A percentile compares a stretch with the other conserved stretches of the same genome.
These are phyloP conservation scores for Hanleya hanleyi DNA, from an alignment of 2,888 invertebrate genomes.

Conservation along the genomic window DNA sequence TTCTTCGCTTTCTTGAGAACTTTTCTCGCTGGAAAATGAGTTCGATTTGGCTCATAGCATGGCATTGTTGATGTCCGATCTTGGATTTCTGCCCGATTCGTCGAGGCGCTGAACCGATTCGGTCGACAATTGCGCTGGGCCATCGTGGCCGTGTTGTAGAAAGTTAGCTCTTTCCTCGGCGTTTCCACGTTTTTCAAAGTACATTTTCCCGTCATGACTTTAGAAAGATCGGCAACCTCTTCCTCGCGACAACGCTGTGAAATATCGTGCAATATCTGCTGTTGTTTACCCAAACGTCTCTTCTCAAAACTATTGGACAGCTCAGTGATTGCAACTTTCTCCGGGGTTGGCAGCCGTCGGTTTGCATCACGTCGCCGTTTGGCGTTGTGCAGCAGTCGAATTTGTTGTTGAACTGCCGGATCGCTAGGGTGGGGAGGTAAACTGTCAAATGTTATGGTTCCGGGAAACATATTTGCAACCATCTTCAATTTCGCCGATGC, in stretches of 20 bases:
- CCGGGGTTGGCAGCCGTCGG: constrained; percentile 55
- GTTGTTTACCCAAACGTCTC: constrained; percentile 60
- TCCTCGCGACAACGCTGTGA: constrained; percentile 61
- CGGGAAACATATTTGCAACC: too few species aligned
- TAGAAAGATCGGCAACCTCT: constrained; percentile 58
- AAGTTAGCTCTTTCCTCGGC: background rate
- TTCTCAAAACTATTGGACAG: constrained; percentile 58
- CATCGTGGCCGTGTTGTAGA: background rate
- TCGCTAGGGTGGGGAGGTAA: too few species aligned
- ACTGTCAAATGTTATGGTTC: too few species aligned
- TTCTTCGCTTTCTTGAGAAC: constrained; percentile 53
- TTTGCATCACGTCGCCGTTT: constrained; percentile 48
- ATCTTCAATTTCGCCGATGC: too few species aligned
- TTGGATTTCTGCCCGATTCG: background rate
- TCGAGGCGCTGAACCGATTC: background rate
- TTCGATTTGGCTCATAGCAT: constrained; percentile 42
- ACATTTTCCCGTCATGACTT: constrained; percentile 46
- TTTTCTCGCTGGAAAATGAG: constrained; percentile 55
- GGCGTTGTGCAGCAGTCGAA: constrained; percentile 47
- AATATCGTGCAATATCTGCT: constrained; percentile 61
- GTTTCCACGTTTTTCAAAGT: constrained; percentile 36
- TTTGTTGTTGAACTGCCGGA: too few species aligned
- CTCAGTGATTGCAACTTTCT: constrained; percentile 61
- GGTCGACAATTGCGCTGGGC: background rate
- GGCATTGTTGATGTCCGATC: constrained; percentile 11